Conservation (phyloP, 2,113 vertebrate genomes). For the Muntiacus reevesi region DNA sequence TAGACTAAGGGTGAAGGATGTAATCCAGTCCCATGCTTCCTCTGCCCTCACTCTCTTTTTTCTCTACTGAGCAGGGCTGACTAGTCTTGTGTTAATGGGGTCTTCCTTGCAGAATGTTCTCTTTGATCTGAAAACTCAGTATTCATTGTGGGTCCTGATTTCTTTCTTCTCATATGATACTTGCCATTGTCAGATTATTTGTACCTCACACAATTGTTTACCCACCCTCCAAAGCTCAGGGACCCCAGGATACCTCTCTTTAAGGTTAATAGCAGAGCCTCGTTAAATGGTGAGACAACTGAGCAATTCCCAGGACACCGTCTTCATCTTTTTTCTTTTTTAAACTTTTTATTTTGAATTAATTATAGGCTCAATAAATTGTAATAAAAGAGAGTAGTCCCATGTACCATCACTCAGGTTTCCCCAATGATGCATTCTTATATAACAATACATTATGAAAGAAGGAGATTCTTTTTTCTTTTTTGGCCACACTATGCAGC, state of each 20-base stretch:
- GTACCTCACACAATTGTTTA: background rate
- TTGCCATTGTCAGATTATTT: background rate
- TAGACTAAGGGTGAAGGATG: background rate
- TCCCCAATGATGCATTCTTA: background rate
- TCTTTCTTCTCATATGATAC: background rate
- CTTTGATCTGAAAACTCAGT: background rate
- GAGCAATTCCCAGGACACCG: background rate
- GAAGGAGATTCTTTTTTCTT: background rate
- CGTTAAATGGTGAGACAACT: background rate
- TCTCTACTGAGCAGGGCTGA: background rate
- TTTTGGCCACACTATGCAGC: background rate
- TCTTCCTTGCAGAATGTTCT: background rate
- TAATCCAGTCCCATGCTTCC: fast-evolving
- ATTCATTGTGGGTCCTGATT: background rate
- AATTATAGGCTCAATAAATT: background rate
- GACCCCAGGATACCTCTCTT: background rate
- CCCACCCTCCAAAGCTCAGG: background rate
- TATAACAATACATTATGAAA: background rate
- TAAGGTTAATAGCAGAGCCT: background rate
- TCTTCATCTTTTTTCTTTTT: background rate
- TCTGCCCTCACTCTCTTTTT: background rate
- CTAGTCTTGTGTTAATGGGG: background rate
- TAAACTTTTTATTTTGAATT: background rate
- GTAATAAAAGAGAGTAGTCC: background rate
- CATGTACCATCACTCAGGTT: background rate